A percentile compares a stretch with the other conserved stretches of the same genome.
These are phyloP conservation scores for Acrobasis consociella DNA, from an alignment of 2,888 invertebrate genomes.

Conservation along the genomic window DNA sequence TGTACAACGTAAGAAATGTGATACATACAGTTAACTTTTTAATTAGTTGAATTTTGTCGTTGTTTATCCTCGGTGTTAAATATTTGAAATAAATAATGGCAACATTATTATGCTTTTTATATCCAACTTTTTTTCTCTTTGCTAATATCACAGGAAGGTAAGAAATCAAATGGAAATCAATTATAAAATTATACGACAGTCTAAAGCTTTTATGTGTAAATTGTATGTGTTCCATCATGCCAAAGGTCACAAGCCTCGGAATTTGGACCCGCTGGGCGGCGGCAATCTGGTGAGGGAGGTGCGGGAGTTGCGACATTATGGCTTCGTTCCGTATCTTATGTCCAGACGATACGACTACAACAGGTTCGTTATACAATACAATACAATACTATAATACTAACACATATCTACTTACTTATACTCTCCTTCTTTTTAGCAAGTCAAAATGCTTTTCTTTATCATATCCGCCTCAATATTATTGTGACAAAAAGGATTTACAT, in stretches of 20 bases:
- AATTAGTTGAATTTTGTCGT: slow-evolving; percentile 20
- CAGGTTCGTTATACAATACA: slow-evolving; percentile 47
- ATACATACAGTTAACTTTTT: slow-evolving; percentile 24
- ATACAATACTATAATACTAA: too few relatives aligned
- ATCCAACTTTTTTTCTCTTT: background rate
- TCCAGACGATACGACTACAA: slow-evolving; percentile 51
- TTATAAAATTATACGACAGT: background rate
- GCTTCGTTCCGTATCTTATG: slow-evolving; percentile 48
- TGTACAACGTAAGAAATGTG: slow-evolving; percentile 31
- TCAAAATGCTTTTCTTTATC: too few relatives aligned
- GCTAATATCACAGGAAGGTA: background rate
- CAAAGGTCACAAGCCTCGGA: slow-evolving; percentile 69
- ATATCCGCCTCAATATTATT: too few relatives aligned
- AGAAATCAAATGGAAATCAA: background rate
- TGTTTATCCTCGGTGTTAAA: slow-evolving; percentile 23
- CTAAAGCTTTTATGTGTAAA: background rate
- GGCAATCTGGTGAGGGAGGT: slow-evolving; percentile 67
- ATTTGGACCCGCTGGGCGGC: slow-evolving; percentile 63
- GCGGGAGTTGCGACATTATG: slow-evolving; percentile 62
- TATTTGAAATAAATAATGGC: slow-evolving; percentile 28
- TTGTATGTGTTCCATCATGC: slow-evolving; percentile 2
- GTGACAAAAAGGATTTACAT: too few relatives aligned
- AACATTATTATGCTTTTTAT: slow-evolving; percentile 10
- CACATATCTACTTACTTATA: slow-evolving; percentile 4
- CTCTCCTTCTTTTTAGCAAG: too few relatives aligned